phyloP scores from a whole-genome alignment of 1,140 invertebrate genomes.

The Ganaspis sp. region DNA sequence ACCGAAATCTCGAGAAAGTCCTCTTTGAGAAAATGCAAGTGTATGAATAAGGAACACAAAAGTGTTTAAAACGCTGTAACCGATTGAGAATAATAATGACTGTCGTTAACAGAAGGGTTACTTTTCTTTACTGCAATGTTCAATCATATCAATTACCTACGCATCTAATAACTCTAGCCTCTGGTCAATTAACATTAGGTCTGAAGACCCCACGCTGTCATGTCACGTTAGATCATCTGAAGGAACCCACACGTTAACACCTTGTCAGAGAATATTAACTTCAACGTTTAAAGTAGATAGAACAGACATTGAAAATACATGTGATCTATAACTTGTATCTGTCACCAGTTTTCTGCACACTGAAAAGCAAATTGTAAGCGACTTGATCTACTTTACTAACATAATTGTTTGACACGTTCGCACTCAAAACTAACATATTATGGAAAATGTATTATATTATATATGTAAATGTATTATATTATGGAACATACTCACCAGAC shows the following conservation, averaged over 20 bases:
- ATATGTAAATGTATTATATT: too few species aligned
- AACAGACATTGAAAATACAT: conserved; percentile 1
- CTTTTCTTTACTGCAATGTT: neutral
- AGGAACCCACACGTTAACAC: neutral
- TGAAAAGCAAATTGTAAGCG: neutral
- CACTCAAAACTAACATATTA: too few species aligned
- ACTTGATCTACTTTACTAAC: neutral
- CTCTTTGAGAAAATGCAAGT: neutral
- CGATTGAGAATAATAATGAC: too few species aligned
- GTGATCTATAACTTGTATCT: conserved; percentile 15
- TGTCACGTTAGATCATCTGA: neutral
- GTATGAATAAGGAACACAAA: neutral
- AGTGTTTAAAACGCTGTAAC: neutral
- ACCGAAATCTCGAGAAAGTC: neutral
- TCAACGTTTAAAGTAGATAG: neutral
- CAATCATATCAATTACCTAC: neutral
- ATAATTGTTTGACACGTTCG: too few species aligned
- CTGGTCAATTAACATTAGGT: conserved; percentile 1
- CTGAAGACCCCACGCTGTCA: conserved; percentile 6
- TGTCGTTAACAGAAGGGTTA: too few species aligned
- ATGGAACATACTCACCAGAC: too few species aligned
- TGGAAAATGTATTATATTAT: too few species aligned
- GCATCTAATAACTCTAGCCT: neutral
- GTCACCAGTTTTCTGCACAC: neutral
- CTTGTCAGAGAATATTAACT: neutral